Evolutionary conservation across 2,888 invertebrate species (phyloP), one percentile per base, ranked within the genome.

Genomic region (Drosophila nigricruria): DNA sequence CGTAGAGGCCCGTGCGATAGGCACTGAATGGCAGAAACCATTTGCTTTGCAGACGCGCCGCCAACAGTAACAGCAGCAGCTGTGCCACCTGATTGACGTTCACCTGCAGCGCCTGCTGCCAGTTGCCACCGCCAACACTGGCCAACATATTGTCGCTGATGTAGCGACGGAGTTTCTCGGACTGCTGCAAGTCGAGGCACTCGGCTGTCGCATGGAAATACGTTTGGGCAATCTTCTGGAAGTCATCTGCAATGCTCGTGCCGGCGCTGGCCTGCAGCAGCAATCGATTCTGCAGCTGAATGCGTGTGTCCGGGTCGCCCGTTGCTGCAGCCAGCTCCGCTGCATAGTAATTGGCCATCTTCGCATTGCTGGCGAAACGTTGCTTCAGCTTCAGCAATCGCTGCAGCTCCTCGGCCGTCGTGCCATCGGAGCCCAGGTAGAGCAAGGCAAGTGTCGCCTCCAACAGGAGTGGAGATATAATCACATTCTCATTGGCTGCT

Each of bases 401-500:
- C 57, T 90, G 84, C 30, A 92, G 54, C 25, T 92, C 89, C 57
- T 89, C 88, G 1, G 92, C 92, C 0, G 92, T 92, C 47, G 92
- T 74, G 0, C 95, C 95, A 40, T 94, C 94, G 0, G 97, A 95
- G 1, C 96, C 97, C 90, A 97, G 96, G 71, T 95, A 95, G 2
- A 97, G 93, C 76, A 97, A 94, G 0, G 95, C 95, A 65, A 97
- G 90, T 0, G 96, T 95, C 65, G 96, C 91, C 92, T 97, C 96
- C 70, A 97, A 90, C 20, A 97, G 96, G 27, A 91, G 72, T 4
- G 92, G 92, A 20, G 92, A 92, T 32, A 92, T 64, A 27, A 92
- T 84, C 10, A 92, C 72, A 75, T 92, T 92, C 52, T 81, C 71
- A 32, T 87, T 79, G 0, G 56, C 45, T 5, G 62, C 76, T 3